Percentiles rank a stretch among this genome's conserved stretches.
Evolutionary conservation across 2,797 vertebrate species (phyloP).

Genomic region (Buceros bicornis): DNA sequence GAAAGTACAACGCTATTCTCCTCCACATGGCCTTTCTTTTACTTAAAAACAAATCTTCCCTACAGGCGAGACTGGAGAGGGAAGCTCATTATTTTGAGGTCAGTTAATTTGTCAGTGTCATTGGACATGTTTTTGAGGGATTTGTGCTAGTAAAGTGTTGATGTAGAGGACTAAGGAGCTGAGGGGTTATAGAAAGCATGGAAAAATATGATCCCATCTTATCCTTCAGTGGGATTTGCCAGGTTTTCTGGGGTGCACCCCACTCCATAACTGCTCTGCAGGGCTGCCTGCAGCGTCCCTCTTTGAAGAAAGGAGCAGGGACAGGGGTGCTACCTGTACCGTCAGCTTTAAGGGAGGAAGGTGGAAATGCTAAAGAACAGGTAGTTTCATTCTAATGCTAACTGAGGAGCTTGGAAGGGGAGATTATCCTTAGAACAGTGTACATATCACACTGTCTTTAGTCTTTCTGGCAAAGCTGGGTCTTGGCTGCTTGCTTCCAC

Average conservation of each 20-base stretch:
- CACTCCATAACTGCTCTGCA: fast-evolving
- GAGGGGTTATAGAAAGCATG: not conserved
- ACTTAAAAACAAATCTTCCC: conserved; percentile 17
- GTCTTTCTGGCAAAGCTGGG: not conserved
- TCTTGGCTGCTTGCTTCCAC: conserved; percentile 18
- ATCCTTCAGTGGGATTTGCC: not conserved
- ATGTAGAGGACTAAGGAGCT: not conserved
- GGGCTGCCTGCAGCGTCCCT: not conserved
- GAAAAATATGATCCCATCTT: not conserved
- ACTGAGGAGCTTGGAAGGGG: not conserved
- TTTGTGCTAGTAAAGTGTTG: not conserved
- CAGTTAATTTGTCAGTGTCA: conserved; percentile 21
- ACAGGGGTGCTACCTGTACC: not conserved
- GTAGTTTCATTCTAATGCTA: conserved; percentile 22
- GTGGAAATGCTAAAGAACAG: not conserved
- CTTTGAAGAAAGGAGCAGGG: not conserved
- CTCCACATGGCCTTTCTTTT: conserved; percentile 5
- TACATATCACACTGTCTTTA: not conserved
- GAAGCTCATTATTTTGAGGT: not conserved
- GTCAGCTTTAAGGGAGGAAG: not conserved
- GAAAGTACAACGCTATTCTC: not conserved
- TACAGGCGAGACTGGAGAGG: not conserved
- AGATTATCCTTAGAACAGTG: conserved; percentile 3
- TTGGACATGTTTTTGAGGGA: not conserved
- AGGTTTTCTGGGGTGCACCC: not conserved